These are phyloP conservation scores for Conchocele bisecta DNA, from an alignment of 2,888 invertebrate genomes.

Conservation along the genomic window DNA sequence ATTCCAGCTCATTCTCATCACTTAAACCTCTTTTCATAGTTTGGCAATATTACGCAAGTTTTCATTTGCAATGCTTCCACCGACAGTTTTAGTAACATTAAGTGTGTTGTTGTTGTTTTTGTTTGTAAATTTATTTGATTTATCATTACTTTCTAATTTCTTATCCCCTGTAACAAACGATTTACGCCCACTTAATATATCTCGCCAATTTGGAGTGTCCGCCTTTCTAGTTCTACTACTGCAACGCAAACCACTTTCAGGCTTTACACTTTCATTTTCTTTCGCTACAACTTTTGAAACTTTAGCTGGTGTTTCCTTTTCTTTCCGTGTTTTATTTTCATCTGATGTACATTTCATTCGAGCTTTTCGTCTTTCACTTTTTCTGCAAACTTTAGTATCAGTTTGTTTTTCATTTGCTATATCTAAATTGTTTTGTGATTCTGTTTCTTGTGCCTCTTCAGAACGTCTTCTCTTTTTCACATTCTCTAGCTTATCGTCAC, in stretches of 20 bases:
- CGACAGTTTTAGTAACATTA: neutral
- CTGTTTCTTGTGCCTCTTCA: too few relatives aligned
- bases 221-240: constrained; percentile 46
- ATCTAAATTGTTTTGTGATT: too few relatives aligned
- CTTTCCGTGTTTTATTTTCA: neutral
- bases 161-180: constrained; percentile 15
- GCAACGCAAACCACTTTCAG: neutral
- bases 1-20: too few relatives aligned
- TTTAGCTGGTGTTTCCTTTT: neutral
- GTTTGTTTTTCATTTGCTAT: too few relatives aligned
- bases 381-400: too few relatives aligned
- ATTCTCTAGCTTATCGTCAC: too few relatives aligned
- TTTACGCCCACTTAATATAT: constrained; percentile 43
- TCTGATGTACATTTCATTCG: too few relatives aligned
- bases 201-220: constrained; percentile 52
- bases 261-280: neutral
- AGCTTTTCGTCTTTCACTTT: too few relatives aligned
- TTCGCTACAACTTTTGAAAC: neutral
- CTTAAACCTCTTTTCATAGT: too few relatives aligned
- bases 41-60: too few relatives aligned
- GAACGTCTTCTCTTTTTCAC: too few relatives aligned
- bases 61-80: too few relatives aligned
- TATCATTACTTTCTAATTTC: neutral
- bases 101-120: neutral
- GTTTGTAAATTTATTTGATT: neutral